Evolutionary conservation across 2,113 vertebrate genomes (phyloP), one percentile per base, ranked within the genome.

Genomic region (Tetraodon nigroviridis): DNA sequence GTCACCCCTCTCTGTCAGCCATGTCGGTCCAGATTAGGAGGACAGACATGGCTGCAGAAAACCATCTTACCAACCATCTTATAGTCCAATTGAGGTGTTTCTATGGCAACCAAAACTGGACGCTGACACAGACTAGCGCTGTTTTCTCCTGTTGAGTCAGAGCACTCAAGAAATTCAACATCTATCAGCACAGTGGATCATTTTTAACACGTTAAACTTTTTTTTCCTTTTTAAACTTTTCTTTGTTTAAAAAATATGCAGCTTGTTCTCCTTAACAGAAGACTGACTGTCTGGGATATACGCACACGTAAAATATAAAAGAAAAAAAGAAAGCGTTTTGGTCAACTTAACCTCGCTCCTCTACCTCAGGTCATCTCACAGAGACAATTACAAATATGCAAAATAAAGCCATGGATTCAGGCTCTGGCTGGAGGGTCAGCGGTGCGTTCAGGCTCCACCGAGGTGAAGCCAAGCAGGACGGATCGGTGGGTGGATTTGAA

Each of bases 301-400:
- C 81, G 61, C 84, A 84, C 84, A 84, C 72, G 78, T 21, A 75
- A 74, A 85, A 73, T 78, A 78, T 65, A 73, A 75, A 85, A 67
- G 67, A 57, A 22, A 8, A 8, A 56, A 61, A 41, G 18, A 59
- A 72, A 82, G 69, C 74, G 58, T 85, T 90, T 89, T 90, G 86
- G 85, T 91, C 79, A 67, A 85, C 79, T 79, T 79, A 83, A 86
- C 80, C 67, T 81, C 59, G 41, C 71, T 73, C 62, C 79, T 76
- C 79, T 84, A 74, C 75, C 68, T 81, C 81, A 81, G 61, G 85
- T 85, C 87, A 92, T 92, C 90, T 92, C 90, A 92, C 88, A 92
- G 90, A 92, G 90, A 91, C 90, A 87, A 72, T 84, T 90, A 90
- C 80, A 46, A 77, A 83, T 85, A 89, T 83, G 86, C 80, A 85